These are phyloP conservation scores for Branchellion lobata DNA, from an alignment of 2,888 invertebrate species.

Conservation along the genomic window DNA sequence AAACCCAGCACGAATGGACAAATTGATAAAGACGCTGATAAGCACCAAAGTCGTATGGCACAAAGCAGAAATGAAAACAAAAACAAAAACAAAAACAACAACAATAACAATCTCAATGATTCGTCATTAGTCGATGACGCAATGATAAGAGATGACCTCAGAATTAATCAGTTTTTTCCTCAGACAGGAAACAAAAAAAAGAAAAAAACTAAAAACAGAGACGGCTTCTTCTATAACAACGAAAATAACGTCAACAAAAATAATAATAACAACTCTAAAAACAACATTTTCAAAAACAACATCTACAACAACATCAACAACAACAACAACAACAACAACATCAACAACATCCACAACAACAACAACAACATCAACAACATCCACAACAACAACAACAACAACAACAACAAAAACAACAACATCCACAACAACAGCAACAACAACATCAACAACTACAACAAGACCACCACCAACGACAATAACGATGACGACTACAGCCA, in stretches of 20 bases:
- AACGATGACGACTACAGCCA: neutral
- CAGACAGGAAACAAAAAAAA: neutral
- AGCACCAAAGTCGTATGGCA: too few species aligned
- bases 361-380: neutral
- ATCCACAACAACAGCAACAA: slow-evolving; percentile 5
- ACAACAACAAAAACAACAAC: neutral
- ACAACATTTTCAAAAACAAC: neutral
- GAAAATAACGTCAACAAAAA: neutral
- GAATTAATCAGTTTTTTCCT: too few species aligned
- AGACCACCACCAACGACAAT: neutral
- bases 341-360: neutral
- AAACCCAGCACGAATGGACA: too few species aligned
- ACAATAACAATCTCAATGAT: neutral
- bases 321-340: slow-evolving; percentile 8
- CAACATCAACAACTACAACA: neutral
- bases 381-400: neutral
- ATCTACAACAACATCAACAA: slow-evolving; percentile 16
- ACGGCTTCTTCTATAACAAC: neutral
- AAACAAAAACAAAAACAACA: neutral
- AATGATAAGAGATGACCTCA: too few species aligned
- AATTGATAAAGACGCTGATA: too few species aligned
- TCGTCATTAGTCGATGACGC: too few species aligned
- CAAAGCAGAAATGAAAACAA: neutral
- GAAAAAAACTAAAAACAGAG: neutral
- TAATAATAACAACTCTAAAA: neutral